These are phyloP conservation scores for Zaprionus davidi DNA, from an alignment of 1,140 invertebrate genomes.

Conservation along the genomic window DNA sequence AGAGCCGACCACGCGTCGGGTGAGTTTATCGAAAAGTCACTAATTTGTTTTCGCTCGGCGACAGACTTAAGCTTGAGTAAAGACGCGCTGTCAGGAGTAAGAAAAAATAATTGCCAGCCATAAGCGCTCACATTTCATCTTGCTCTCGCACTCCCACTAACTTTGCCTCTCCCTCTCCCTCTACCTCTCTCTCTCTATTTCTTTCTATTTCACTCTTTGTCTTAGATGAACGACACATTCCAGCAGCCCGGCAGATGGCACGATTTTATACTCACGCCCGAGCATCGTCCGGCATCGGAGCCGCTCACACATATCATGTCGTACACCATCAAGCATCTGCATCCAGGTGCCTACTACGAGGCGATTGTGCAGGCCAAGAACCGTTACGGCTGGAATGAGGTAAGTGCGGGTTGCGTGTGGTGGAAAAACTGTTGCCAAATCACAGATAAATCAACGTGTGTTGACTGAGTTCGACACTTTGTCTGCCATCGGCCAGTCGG, in stretches of 20 bases:
- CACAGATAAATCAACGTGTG: conserved; percentile 55
- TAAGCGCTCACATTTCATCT: conserved; percentile 51
- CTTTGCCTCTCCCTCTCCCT: conserved; percentile 1
- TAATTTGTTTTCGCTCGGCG: conserved; percentile 28
- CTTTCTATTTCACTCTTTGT: neutral
- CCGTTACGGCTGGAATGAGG: conserved; percentile 89
- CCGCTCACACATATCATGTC: conserved; percentile 86
- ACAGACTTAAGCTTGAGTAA: conserved; percentile 15
- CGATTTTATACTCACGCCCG: conserved; percentile 85
- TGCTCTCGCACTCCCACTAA: conserved; percentile 5
- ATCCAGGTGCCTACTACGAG: conserved; percentile 88
- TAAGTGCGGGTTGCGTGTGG: conserved; percentile 62
- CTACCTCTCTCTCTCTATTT: too few relatives aligned
- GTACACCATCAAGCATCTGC: conserved; percentile 86
- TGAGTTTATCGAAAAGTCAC: conserved; percentile 18
- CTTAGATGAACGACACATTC: conserved; percentile 89
- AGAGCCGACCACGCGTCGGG: neutral
- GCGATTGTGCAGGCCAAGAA: conserved; percentile 90
- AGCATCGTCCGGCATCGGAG: conserved; percentile 82
- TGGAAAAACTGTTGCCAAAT: neutral
- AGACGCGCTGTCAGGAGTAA: conserved; percentile 26
- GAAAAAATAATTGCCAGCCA: conserved; percentile 27
- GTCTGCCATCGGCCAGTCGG: conserved; percentile 11
- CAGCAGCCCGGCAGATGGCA: conserved; percentile 90
- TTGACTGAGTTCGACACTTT: conserved; percentile 45